Percentiles rank a stretch among this genome's conserved stretches.
Conservation (phyloP, 2,113 vertebrate species). For the Hippocampus zosterae region DNA sequence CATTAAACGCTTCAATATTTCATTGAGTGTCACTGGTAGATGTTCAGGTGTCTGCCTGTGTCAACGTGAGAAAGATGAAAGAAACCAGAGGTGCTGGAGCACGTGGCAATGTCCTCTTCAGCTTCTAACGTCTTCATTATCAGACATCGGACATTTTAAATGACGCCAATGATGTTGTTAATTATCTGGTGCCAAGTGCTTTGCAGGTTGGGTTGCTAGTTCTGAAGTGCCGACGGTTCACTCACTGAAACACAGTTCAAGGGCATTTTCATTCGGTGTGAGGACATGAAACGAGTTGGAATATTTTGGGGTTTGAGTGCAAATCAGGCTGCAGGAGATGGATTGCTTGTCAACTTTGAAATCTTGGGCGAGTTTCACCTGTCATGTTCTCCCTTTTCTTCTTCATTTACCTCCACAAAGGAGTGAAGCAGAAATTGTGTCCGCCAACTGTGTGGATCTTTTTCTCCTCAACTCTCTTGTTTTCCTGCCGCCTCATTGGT, state of each 20-base stretch:
- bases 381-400: background rate
- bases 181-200: conserved; percentile 34
- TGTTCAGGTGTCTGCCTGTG: conserved; percentile 18
- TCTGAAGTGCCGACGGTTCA: background rate
- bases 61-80: conserved; percentile 15
- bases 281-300: background rate
- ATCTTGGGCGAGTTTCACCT: background rate
- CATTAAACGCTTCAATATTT: conserved; percentile 37
- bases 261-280: background rate
- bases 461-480: conserved; percentile 3
- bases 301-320: background rate
- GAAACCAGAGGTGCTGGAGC: conserved; percentile 2
- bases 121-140: conserved; percentile 38
- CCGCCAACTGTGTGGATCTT: conserved; percentile 18
- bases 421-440: conserved; percentile 10
- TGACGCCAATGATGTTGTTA: conserved; percentile 15
- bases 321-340: background rate
- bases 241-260: background rate
- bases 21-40: conserved; percentile 12
- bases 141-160: conserved; percentile 51
- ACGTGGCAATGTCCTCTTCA: conserved; percentile 23
- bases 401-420: conserved; percentile 4
- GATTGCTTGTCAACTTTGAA: background rate
- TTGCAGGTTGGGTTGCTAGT: conserved; percentile 13
- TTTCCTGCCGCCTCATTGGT: conserved; percentile 9